Evolutionary conservation across 2,113 vertebrate species (phyloP).

Genomic region (Lontra canadensis): DNA sequence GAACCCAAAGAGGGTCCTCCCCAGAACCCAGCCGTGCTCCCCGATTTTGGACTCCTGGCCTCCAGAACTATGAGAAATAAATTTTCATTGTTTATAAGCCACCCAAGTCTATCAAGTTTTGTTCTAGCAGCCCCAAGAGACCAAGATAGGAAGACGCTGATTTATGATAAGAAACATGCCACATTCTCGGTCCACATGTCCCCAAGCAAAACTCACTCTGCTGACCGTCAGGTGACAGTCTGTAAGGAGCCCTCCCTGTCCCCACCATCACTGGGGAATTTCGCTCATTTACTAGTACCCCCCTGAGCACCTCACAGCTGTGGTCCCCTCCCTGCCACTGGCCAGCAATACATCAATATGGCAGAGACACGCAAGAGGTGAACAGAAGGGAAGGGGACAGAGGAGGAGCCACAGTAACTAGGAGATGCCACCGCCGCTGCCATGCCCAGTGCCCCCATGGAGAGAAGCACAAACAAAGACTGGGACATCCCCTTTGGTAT

Average conservation of each 20-base stretch:
- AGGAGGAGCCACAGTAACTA: neutral
- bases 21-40: neutral
- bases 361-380: rapidly evolving
- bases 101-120: neutral
- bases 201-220: neutral
- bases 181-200: too few species aligned
- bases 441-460: neutral
- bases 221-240: neutral
- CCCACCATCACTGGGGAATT: neutral
- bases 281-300: neutral
- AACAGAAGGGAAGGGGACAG: neutral
- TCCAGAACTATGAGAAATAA: neutral
- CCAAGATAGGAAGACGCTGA: neutral
- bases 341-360: neutral
- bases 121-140: neutral
- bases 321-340: neutral
- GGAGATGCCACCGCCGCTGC: neutral
- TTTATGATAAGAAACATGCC: neutral
- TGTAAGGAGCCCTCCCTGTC: rapidly evolving
- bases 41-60: neutral
- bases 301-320: too few species aligned
- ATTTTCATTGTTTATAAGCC: neutral
- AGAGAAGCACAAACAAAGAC: neutral
- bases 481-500: neutral
- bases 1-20: neutral